Base-by-base conservation (phyloP, 2,888 invertebrate species). In the Stomorhina lunata region DNA sequence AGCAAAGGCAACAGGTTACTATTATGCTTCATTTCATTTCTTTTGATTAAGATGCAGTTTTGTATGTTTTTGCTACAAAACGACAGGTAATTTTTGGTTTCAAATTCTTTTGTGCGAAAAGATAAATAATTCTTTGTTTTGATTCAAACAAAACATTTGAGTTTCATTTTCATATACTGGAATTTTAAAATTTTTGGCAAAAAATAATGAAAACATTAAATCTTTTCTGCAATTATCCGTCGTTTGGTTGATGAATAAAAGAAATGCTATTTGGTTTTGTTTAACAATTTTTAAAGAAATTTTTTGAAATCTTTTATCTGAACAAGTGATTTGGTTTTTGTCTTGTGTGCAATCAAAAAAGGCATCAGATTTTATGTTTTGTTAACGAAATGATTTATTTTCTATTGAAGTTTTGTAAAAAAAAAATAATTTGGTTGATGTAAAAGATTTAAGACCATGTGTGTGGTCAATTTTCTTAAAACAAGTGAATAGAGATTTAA, bases 1-100 rank as follows among this genome's bases (percentile, higher is more conserved):
- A 22, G 40, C 20, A 4, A 48, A 48, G 29, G 73, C 73, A 69
- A 69, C 80, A 80, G 80, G 73, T 80, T 75, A n/a, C n/a, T n/a
- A n/a, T 80, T 32, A 15, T 17, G 50, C 34, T 57, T 1, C 2
- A n/a, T 0, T 27, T 68, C 3, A 73, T 43, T 50, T 57, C 55
- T 29, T 20, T 34, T 59, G 59, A 53, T 73, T 32, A n/a, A n/a
- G 59, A 43, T 50, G 25, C 17, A 48, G 34, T n/a, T 17, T 15
- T 15, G 9, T 68, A 10, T 34, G 7, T 20, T 17, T 61, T 40
- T 69, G 37, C 25, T 9, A 43, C 32, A 61, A 17, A 43, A 34
- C 45, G 55, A 80, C 80, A 80, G 73, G 73, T 75, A 80, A 45
- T 68, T 75, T 75, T 63, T 25, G 15, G 17, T 43, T 32, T 40